Evolutionary conservation across 1,140 invertebrate genomes (phyloP).

Genomic region (Caenorhabditis latens): DNA sequence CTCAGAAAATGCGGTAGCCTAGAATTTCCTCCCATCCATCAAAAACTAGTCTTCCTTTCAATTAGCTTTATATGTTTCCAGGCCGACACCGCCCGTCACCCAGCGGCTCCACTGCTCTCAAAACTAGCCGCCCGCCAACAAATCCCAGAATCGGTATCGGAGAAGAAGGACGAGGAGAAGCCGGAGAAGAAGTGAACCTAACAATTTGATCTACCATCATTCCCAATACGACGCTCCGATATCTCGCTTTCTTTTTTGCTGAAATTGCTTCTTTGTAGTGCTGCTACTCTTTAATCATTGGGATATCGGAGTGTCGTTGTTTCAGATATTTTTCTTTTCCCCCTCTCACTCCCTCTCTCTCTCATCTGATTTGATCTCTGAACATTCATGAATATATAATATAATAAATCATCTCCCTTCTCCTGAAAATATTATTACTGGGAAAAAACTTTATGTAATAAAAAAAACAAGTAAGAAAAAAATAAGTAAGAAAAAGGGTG

Average conservation of each 20-base stretch:
- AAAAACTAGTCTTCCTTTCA: too few relatives aligned
- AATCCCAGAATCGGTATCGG: slow-evolving; percentile 24
- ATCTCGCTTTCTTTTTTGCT: slow-evolving; percentile 13
- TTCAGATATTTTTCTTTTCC: neutral
- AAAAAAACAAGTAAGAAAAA: too few relatives aligned
- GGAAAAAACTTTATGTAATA: too few relatives aligned
- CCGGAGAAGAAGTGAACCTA: neutral
- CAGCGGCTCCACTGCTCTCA: slow-evolving; percentile 57
- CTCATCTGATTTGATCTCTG: neutral
- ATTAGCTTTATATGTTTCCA: too few relatives aligned
- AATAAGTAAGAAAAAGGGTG: too few relatives aligned
- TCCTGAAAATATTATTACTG: neutral
- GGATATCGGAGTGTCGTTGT: too few relatives aligned
- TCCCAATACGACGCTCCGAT: neutral
- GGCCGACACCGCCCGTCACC: slow-evolving; percentile 59
- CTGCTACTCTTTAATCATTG: too few relatives aligned
- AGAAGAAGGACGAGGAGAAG: slow-evolving; percentile 61
- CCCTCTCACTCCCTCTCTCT: neutral
- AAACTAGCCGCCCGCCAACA: slow-evolving; percentile 46
- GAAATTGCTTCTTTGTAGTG: neutral
- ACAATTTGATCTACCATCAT: neutral
- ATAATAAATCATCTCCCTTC: neutral
- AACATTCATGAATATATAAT: neutral
- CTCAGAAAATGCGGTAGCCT: too few relatives aligned
- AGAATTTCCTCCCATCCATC: too few relatives aligned